Conservation (phyloP, 2,113 vertebrate genomes). For the Canis aureus region DNA sequence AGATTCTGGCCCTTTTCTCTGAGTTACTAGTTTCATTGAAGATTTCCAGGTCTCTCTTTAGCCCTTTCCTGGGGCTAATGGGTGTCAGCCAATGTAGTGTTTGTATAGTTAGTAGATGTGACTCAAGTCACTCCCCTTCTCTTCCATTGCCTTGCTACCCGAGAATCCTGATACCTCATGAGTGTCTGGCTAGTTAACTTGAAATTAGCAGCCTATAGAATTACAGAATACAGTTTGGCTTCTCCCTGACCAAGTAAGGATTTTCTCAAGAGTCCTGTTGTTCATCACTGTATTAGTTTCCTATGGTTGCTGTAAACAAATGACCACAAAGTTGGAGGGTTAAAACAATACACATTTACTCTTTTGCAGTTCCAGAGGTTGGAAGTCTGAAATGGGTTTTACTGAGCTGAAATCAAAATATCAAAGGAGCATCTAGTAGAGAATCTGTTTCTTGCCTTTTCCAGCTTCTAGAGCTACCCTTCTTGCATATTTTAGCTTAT, state of each 20-base stretch:
- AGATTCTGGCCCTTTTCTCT: constrained; percentile 24
- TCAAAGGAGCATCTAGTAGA: background rate
- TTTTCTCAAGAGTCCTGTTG: background rate
- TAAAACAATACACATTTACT: background rate
- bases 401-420: background rate
- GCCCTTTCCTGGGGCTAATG: constrained; percentile 1
- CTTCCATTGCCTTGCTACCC: background rate
- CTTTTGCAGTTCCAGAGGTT: background rate
- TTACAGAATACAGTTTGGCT: background rate
- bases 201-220: background rate
- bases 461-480: background rate
- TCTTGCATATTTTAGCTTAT: background rate
- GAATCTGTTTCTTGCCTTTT: background rate
- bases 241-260: background rate
- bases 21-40: background rate
- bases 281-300: background rate
- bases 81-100: background rate
- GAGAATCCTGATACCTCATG: background rate
- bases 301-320: background rate
- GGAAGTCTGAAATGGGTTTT: background rate
- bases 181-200: background rate
- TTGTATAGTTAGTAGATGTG: background rate
- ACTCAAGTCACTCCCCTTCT: background rate
- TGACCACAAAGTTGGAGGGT: background rate
- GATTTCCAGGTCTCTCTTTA: constrained; percentile 18